Base-by-base conservation (phyloP, 2,888 invertebrate species). In the Aleiodes leptofemur region DNA sequence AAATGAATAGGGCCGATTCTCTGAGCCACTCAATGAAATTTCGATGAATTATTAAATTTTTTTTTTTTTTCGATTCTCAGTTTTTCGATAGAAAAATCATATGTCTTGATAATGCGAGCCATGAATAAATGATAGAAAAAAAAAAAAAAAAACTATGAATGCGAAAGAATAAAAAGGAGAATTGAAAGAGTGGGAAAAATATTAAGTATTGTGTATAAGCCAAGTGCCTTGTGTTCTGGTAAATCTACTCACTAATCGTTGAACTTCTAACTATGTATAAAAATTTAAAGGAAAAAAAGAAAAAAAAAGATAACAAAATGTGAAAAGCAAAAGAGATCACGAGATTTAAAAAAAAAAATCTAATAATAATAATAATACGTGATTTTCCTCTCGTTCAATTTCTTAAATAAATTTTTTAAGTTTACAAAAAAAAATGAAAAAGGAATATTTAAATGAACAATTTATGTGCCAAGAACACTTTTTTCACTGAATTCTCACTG, bases 161-260 rank as follows among this genome's bases (percentile, higher is more conserved):
- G 81, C 59, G 79, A 79, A 79, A 59, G 61, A 34, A 34, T 34
- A 34, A 77, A 78, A 76, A 72, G 23, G 23, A 23, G 72, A 71
- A 74, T 68, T 70, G 59, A 53, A 82, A 77, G 74, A 81, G 79
- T 80, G 79, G 79, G 79, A 83, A 79, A 81, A 80, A 76, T 80
- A 73, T 79, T 85, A 83, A 85, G 83, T 83, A 87, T 83, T 84
- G 87, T 85, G 85, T 87, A 85, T 88, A 87, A 88, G 88, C 86
- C 86, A 89, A 89, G 89, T 89, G 89, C 89, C 89, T 89, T 89
- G 87, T 86, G 88, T 89, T 88, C 88, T 87, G 87, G 86, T 87
- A 84, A 51, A 68, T 68, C 48, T 68, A 88, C 87, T 73, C 53
- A 88, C 86, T 88, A 88, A 88, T 86, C 88, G 88, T 88, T 88